Base-by-base conservation (phyloP, 2,797 vertebrate genomes). In the Lutjanus argentimaculatus region DNA sequence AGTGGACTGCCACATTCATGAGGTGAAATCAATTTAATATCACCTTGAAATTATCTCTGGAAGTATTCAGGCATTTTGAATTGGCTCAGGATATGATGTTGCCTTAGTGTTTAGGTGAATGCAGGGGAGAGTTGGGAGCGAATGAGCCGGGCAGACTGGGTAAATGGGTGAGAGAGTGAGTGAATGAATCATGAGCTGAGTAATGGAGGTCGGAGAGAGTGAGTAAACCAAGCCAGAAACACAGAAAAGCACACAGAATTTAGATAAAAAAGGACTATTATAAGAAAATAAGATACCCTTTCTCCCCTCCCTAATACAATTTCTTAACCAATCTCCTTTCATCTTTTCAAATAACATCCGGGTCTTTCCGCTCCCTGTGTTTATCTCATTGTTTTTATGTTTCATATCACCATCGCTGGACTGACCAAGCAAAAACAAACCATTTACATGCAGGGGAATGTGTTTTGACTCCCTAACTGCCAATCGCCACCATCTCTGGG, bases 351-450 rank as follows among this genome's bases (percentile, higher is more conserved):
- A 84, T 52, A 70, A 67, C 69, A 89, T 72, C 61, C 58, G 10
- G 48, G 12, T 52, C 10, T 83, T 78, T 49, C 61, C 56, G 42
- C 46, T 25, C 4, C 42, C 40, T 1, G 3, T 19, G 63, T 78
- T 89, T 72, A 87, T 84, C 58, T 74, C 53, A 67, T 86, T 85
- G 83, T 84, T 92, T 92, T 82, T 66, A 63, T 69, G 15, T 85
- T 78, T 77, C 59, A 25, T 53, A 56, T 77, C 56, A 46, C 55
- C 16, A 69, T 77, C 43, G 36, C n/a, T 25, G 21, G 42, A 43
- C 63, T 52, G 75, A 64, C 40, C 49, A 6, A 25, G 56, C 74
- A 73, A 72, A 80, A 85, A 80, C 17, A 82, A 82, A 59, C 1
- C 15, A 40, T 75, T 57, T 53, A 40, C 46, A 66, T 53, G 53